A percentile compares a stretch with the other conserved stretches of the same genome.
These are phyloP conservation scores for Porites cylindrica DNA, from an alignment of 92 coral and sea anemone species.

Conservation along the genomic window DNA sequence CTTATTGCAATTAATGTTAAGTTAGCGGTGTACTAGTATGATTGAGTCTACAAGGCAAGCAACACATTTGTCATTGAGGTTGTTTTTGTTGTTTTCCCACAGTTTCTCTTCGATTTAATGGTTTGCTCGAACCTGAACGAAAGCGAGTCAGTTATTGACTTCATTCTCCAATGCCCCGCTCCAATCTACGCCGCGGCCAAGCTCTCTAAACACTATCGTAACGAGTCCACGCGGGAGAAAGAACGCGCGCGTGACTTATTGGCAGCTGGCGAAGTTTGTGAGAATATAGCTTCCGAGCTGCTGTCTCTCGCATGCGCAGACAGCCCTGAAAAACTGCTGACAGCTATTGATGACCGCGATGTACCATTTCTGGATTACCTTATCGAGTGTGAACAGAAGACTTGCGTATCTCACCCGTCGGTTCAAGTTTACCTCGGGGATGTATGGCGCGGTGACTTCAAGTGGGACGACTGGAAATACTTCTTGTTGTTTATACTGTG, in stretches of 20 bases:
- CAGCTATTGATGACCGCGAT: slow-evolving; percentile 93
- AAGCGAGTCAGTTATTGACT: slow-evolving; percentile 87
- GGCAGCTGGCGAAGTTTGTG: slow-evolving; percentile 95
- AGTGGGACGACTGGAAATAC: slow-evolving; percentile 96
- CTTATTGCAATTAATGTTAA: no score
- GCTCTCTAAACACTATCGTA: slow-evolving; percentile 92
- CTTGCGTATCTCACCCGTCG: slow-evolving; percentile 95
- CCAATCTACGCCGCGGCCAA: slow-evolving; percentile 98
- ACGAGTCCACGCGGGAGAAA: slow-evolving; percentile 91
- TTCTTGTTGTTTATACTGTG: slow-evolving; percentile 89
- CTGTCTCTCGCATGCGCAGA: slow-evolving; percentile 95
- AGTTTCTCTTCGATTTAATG: slow-evolving; percentile 98
- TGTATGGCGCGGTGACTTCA: slow-evolving; percentile 97
- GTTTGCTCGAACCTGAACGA: slow-evolving; percentile 91
- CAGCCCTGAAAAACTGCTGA: slow-evolving; percentile 87
- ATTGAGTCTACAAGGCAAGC: neutral
- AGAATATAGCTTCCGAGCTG: slow-evolving; percentile 90
- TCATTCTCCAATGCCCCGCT: slow-evolving; percentile 96
- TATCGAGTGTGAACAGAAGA: slow-evolving; percentile 96
- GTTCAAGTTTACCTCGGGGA: slow-evolving; percentile 97
- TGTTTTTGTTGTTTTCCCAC: slow-evolving; percentile 18
- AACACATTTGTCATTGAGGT: neutral
- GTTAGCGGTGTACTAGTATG: neutral
- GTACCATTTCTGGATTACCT: slow-evolving; percentile 93
- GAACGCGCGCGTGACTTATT: slow-evolving; percentile 96